These are phyloP conservation scores for Zaprionus capensis DNA, from an alignment of 1,140 invertebrate genomes.

Conservation along the genomic window DNA sequence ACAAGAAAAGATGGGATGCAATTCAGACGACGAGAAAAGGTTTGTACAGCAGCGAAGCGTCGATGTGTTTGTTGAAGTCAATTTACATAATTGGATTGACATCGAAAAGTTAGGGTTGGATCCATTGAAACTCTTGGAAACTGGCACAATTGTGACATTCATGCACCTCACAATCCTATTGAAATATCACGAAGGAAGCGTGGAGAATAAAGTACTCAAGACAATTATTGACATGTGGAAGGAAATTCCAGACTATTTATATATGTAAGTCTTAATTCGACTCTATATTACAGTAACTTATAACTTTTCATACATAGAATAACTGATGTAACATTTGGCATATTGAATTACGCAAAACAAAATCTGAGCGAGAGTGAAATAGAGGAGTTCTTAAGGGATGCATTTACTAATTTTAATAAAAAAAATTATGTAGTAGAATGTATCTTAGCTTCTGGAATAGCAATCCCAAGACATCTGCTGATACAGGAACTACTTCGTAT, in stretches of 20 bases:
- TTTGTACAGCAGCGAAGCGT: constrained; percentile 42
- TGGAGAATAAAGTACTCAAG: constrained; percentile 32
- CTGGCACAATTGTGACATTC: constrained; percentile 40
- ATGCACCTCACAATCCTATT: constrained; percentile 10
- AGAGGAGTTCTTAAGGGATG: constrained; percentile 5
- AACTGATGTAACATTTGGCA: too few relatives aligned
- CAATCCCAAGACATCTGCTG: not conserved
- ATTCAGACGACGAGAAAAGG: constrained; percentile 41
- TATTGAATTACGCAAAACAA: constrained; percentile 36
- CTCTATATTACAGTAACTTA: too few relatives aligned
- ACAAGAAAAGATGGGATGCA: constrained; percentile 45
- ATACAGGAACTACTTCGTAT: not conserved
- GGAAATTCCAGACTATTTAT: too few relatives aligned
- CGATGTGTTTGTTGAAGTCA: constrained; percentile 32
- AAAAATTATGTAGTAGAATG: too few relatives aligned
- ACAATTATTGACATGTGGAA: constrained; percentile 6
- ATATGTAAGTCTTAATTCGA: not conserved
- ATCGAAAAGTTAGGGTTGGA: constrained; percentile 28
- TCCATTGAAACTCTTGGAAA: constrained; percentile 41
- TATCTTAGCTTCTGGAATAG: too few relatives aligned
- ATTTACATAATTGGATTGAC: constrained; percentile 32
- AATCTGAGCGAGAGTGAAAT: constrained; percentile 19
- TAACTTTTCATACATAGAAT: too few relatives aligned
- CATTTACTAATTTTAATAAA: not conserved
- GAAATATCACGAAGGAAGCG: not conserved